These are phyloP conservation scores for Brachyalestes nurse DNA, from an alignment of 2,797 vertebrate species.

Conservation along the genomic window DNA sequence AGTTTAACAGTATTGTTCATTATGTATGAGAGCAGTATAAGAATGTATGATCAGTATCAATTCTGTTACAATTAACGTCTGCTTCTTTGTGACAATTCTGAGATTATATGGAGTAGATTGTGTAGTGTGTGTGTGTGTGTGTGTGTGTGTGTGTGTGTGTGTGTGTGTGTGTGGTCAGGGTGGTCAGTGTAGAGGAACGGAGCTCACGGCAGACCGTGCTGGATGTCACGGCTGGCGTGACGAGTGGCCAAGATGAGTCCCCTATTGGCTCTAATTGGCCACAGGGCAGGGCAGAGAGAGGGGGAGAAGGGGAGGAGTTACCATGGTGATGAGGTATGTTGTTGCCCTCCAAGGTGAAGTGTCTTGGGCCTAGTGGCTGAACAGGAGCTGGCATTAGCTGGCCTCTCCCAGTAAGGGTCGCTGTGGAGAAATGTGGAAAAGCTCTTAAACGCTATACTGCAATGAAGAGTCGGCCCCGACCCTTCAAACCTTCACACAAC, in stretches of 20 bases:
- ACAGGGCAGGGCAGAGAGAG: conserved; percentile 45
- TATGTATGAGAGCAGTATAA: not conserved
- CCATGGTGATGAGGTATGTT: conserved; percentile 86
- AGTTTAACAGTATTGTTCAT: not conserved
- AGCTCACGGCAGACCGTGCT: not conserved
- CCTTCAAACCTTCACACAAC: conserved; percentile 45
- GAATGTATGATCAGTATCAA: not conserved
- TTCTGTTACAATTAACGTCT: not conserved
- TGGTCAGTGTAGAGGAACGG: conserved; percentile 16
- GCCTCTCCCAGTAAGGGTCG: conserved; percentile 86
- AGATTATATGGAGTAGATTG: not conserved
- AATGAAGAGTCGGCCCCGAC: conserved; percentile 51
- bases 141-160: conserved; percentile 18
- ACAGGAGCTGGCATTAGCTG: conserved; percentile 82
- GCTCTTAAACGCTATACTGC: conserved; percentile 62
- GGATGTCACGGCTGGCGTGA: conserved; percentile 14
- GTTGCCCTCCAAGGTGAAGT: conserved; percentile 84
- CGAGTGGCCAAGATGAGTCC: conserved; percentile 28
- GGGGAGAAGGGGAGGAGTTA: conserved; percentile 71
- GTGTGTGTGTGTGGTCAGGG: not conserved
- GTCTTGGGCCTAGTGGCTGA: conserved; percentile 84
- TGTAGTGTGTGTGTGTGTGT: not conserved
- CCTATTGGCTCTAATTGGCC: conserved; percentile 36
- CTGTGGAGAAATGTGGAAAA: conserved; percentile 77
- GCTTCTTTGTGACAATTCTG: not conserved